Evolutionary conservation across 23 tunicate genomes (phyloP), one percentile per base, ranked within the genome.

Genomic region (Trididemnum miniatum): DNA sequence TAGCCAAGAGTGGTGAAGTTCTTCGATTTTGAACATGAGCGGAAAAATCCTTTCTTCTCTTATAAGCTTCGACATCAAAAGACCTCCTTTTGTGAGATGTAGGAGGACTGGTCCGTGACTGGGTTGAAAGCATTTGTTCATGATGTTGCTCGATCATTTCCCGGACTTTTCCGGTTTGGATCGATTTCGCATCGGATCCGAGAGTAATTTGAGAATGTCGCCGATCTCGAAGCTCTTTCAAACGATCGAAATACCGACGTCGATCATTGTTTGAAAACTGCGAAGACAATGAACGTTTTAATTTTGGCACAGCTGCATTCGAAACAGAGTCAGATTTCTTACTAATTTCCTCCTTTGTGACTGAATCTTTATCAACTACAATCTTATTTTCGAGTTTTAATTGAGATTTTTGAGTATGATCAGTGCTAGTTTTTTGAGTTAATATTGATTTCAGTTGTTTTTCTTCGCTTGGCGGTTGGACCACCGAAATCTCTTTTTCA

Each of bases 71-170:
- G 26, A 4, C 67, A 26, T 62, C 67, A 25, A 20, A 20, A 12
- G 38, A 33, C 75, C 32, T 31, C 38, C 25, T 12, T 4, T 32
- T 24, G 37, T 2, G 75, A 67, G 25, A 12, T 23, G 69, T 18
- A 33, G 75, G 38, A 31, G 38, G 3, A 31, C 2, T n/a, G 5
- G 4, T 38, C 66, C 27, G 31, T 7, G 27, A 36, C 38, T 77
- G 82, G 35, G 82, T 51, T 2, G 82, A 26, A 7, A 67, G 37
- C 39, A 67, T 67, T 2, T 49, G 71, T 31, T 64, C 85, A 2
- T 71, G 74, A 27, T 82, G 85, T n/a, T 82, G 85, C 77, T 66
- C 39, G 78, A 82, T 82, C 77, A 82, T 67, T 28, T 82, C 74
- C 37, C 37, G 38, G 20, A 82, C 85, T 26, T 4, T 40, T 25